Percentiles rank a stretch among this genome's conserved stretches.
These are phyloP conservation scores for Hiodon alosoides DNA, from an alignment of 2,113 vertebrate species.

Conservation along the genomic window DNA sequence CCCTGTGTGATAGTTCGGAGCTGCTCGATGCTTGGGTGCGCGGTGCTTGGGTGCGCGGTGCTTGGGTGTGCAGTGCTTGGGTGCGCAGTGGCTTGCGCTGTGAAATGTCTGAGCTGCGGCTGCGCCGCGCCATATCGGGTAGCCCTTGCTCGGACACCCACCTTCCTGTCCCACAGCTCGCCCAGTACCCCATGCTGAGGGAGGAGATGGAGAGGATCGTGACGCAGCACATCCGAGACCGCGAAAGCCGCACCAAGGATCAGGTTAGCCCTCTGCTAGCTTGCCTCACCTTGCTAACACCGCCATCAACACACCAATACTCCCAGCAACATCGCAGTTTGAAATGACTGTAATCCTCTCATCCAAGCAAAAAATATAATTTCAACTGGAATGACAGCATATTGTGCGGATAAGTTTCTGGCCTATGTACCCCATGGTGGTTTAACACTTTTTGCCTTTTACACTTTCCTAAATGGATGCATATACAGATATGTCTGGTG, in stretches of 20 bases:
- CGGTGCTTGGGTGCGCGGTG: background rate
- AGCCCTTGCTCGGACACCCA: slow-evolving; percentile 4
- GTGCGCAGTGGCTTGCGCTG: background rate
- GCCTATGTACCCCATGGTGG: no score
- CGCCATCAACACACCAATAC: background rate
- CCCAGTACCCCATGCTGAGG: slow-evolving; percentile 78
- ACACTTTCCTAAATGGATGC: background rate
- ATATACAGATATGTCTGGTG: no score
- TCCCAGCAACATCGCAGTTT: background rate
- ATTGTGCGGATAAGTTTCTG: no score
- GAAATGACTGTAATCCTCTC: no score
- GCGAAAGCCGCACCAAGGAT: slow-evolving; percentile 77
- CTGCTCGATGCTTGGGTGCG: no score
- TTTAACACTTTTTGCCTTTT: background rate
- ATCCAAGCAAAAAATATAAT: background rate
- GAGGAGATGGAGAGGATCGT: slow-evolving; percentile 88
- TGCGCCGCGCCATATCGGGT: background rate
- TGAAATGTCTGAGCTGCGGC: slow-evolving; percentile 34
- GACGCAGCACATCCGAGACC: slow-evolving; percentile 80
- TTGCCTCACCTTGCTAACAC: background rate
- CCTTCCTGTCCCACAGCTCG: slow-evolving; percentile 61
- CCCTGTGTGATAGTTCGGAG: no score
- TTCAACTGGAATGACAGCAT: background rate
- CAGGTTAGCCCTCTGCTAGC: slow-evolving; percentile 59
- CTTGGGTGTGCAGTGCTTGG: background rate